Percentiles rank a stretch among this genome's conserved stretches.
Conservation (phyloP, 2,888 invertebrate species). For the Sminthurides aquaticus region DNA sequence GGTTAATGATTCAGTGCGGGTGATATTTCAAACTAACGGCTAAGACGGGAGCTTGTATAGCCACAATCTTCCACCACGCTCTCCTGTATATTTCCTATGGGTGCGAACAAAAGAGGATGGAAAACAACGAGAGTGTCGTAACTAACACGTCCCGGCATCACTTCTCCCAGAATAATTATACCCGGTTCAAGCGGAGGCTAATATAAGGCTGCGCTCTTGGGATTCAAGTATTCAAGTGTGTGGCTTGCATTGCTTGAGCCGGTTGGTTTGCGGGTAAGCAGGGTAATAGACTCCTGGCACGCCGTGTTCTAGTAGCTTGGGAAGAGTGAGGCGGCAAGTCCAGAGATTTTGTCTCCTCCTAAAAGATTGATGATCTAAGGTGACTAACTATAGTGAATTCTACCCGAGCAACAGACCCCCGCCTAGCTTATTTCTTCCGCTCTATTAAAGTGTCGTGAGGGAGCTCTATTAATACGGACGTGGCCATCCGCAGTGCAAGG, state of each 20-base stretch:
- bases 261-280: no score
- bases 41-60: neutral
- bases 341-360: neutral
- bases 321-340: neutral
- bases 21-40: neutral
- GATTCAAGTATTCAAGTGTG: no score
- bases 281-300: no score
- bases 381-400: neutral
- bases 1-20: conserved; percentile 7
- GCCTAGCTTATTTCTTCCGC: neutral
- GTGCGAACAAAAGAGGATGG: no score
- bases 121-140: no score
- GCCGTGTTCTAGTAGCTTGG: neutral
- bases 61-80: neutral
- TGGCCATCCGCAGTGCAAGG: neutral
- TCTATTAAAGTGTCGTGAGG: neutral
- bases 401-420: neutral
- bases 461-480: neutral
- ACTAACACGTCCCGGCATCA: no score
- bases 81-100: no score
- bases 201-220: no score
- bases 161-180: no score
- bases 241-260: no score
- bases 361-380: conserved; percentile 6
- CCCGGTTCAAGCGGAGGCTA: no score